phyloP scores from a whole-genome alignment of 2,113 vertebrate species.

The Emydura subglobosa region DNA sequence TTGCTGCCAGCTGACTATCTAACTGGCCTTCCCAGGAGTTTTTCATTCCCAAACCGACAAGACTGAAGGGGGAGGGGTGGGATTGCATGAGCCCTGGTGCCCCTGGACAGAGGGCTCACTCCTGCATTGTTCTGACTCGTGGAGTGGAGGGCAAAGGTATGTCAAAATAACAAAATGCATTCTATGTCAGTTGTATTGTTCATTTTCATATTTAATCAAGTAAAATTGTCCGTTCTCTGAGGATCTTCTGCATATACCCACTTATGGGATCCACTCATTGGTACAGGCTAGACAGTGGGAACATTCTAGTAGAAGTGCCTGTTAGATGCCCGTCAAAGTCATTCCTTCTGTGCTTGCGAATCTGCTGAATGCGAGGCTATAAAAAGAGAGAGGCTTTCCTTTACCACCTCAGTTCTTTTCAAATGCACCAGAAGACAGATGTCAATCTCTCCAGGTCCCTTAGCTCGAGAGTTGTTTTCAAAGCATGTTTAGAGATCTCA shows the following conservation, averaged over 20 bases:
- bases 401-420: not conserved
- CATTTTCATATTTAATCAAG: not conserved
- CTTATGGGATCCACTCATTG: not conserved
- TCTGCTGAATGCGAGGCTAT: not conserved
- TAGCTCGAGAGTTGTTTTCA: not conserved
- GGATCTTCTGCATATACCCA: not conserved
- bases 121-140: not conserved
- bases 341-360: not conserved
- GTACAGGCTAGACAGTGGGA: not conserved
- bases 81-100: not conserved
- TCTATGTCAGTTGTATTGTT: not conserved
- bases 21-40: not conserved
- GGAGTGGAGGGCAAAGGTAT: not conserved
- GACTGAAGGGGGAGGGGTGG: not conserved
- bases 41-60: not conserved
- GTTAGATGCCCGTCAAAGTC: not conserved
- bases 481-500: not conserved
- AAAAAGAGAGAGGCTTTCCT: not conserved
- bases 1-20: fast-evolving
- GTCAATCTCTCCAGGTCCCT: not conserved
- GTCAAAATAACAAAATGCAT: not conserved
- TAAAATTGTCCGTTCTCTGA: not conserved
- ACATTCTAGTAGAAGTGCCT: not conserved
- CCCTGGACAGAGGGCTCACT: not conserved
- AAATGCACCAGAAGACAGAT: not conserved